Conservation (phyloP, 92 coral and sea anemone genomes). For the Zoanthus sociatus region DNA sequence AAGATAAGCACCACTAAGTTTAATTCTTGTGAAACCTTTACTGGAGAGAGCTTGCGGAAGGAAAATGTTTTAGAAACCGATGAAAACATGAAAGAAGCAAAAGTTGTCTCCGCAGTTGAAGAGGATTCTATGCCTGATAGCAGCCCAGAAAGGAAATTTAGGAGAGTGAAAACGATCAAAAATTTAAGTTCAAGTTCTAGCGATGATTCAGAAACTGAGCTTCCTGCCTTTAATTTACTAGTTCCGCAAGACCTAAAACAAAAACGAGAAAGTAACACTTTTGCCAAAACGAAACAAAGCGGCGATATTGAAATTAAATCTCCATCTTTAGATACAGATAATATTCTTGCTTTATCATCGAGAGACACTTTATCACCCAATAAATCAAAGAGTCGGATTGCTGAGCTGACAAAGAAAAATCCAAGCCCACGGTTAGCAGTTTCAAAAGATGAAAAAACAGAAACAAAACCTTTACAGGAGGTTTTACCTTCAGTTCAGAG, state of each 20-base stretch:
- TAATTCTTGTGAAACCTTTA: not conserved
- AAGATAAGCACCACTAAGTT: not conserved
- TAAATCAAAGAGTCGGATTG: not conserved
- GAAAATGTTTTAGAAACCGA: not conserved
- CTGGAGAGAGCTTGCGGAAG: not conserved
- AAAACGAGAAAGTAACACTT: not conserved
- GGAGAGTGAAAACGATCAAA: not conserved
- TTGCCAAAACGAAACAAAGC: not conserved
- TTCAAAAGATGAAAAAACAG: not conserved
- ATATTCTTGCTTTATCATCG: not conserved
- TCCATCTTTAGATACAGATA: conserved; percentile 16
- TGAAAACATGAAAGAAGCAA: not conserved
- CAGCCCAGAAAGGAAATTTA: not conserved
- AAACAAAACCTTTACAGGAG: not conserved
- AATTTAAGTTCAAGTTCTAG: conserved; percentile 8
- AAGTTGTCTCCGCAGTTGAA: not conserved
- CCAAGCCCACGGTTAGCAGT: not conserved
- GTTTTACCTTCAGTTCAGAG: not conserved
- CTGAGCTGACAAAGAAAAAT: not conserved
- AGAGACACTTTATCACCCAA: not conserved
- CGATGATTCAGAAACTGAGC: conserved; percentile 27
- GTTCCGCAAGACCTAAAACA: conserved; percentile 21
- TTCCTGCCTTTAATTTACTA: conserved; percentile 8
- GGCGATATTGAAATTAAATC: conserved; percentile 8
- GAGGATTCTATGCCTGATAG: not conserved